Percentiles rank a stretch among this genome's conserved stretches.
Conservation (phyloP, 1,140 invertebrate species). For the Tetramorium alpestre region DNA sequence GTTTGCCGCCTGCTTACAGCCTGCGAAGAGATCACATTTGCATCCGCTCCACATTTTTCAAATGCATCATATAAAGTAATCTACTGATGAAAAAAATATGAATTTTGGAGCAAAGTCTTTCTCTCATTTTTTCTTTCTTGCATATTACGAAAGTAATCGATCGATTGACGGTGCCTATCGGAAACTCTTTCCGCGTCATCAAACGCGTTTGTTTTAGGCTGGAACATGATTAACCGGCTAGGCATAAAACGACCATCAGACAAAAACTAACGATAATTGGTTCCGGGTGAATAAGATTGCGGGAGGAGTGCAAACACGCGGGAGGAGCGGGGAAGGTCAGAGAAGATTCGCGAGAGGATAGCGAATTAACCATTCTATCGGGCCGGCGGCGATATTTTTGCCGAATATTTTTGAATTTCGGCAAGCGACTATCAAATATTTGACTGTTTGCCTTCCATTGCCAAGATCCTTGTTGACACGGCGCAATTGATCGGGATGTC, state of each 20-base stretch:
- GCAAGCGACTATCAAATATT: constrained; percentile 76
- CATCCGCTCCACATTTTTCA: background rate
- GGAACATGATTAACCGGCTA: constrained; percentile 4
- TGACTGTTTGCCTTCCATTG: constrained; percentile 80
- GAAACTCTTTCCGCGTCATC: background rate
- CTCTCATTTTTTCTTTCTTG: background rate
- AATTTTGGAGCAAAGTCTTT: background rate
- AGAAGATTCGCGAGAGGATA: constrained; percentile 58
- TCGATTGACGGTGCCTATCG: background rate
- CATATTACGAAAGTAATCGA: background rate
- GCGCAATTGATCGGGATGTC: constrained; percentile 72
- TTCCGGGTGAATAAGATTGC: constrained; percentile 61
- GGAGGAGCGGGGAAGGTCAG: constrained; percentile 43
- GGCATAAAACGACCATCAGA: constrained; percentile 66
- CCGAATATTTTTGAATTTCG: constrained; percentile 78
- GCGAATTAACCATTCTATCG: constrained; percentile 73
- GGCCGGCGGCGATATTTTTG: constrained; percentile 55
- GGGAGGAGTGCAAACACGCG: constrained; percentile 65
- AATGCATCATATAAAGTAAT: background rate
- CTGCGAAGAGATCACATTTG: background rate
- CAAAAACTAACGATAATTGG: constrained; percentile 59
- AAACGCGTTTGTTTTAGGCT: background rate
- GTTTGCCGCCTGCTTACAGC: background rate
- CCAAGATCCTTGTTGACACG: constrained; percentile 78
- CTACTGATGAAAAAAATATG: background rate